Evolutionary conservation across 2,888 invertebrate species (phyloP).

Genomic region (Leptinotarsa tumamoca): DNA sequence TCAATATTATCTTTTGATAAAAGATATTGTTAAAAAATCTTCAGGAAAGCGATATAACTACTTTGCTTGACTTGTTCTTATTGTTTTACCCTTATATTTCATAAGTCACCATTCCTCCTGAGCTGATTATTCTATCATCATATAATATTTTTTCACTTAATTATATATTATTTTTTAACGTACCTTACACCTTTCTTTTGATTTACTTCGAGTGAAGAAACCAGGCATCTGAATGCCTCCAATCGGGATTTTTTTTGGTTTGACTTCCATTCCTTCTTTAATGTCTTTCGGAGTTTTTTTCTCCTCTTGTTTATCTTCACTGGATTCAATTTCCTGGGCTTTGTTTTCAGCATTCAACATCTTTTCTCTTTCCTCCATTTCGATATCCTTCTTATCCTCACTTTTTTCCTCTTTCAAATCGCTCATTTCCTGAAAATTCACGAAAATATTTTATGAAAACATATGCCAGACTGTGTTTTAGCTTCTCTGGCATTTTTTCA

Average conservation of each 20-base stretch:
- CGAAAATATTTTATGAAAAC: conserved; percentile 12
- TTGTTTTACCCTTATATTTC: no score
- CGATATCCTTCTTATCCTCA: conserved; percentile 76
- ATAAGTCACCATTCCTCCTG: no score
- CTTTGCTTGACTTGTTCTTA: no score
- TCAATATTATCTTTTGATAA: no score
- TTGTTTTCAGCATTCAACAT: conserved; percentile 74
- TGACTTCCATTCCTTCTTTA: conserved; percentile 79
- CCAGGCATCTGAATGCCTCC: conserved; percentile 91
- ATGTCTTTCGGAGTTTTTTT: conserved; percentile 71
- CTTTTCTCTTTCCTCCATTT: conserved; percentile 75
- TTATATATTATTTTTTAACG: not conserved
- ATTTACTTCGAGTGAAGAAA: conserved; percentile 83
- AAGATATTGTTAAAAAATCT: no score
- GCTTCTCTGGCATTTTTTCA: not conserved
- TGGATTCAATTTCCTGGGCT: conserved; percentile 65
- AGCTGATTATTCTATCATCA: no score
- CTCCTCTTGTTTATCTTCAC: conserved; percentile 65
- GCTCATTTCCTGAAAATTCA: conserved; percentile 44
- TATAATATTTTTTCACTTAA: not conserved
- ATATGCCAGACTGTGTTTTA: conserved; percentile 12
- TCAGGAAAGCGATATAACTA: no score
- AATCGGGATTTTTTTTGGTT: conserved; percentile 86
- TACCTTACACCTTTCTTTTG: conserved; percentile 80
- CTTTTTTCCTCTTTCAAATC: conserved; percentile 63